Conservation (phyloP, 2,888 invertebrate genomes). For the Drosophila falleni region DNA sequence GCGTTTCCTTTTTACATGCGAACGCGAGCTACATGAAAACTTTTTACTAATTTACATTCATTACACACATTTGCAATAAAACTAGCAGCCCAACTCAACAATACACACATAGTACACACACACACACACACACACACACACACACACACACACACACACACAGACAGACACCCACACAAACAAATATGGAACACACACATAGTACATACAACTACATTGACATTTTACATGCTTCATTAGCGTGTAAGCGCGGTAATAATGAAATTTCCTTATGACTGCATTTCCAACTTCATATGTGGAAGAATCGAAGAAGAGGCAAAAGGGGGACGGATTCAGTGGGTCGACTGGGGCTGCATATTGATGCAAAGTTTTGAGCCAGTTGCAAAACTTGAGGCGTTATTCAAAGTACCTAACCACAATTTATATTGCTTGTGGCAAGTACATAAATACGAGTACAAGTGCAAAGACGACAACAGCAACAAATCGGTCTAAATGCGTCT, state of each 20-base stretch:
- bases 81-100: slow-evolving; percentile 67
- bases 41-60: slow-evolving; percentile 83
- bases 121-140: slow-evolving; percentile 15
- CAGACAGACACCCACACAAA: slow-evolving; percentile 6
- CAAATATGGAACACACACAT: not conserved
- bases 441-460: slow-evolving; percentile 21
- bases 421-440: slow-evolving; percentile 64
- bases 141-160: slow-evolving; percentile 11
- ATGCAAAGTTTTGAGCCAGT: slow-evolving; percentile 68
- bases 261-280: slow-evolving; percentile 81
- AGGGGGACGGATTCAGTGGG: not conserved
- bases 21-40: slow-evolving; percentile 58
- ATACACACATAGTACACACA: slow-evolving; percentile 26
- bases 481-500: not conserved
- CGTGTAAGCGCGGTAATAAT: slow-evolving; percentile 81
- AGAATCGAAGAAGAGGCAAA: not conserved
- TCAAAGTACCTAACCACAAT: slow-evolving; percentile 63
- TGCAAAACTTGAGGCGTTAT: slow-evolving; percentile 70
- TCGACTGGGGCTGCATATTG: slow-evolving; percentile 60
- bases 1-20: slow-evolving; percentile 55
- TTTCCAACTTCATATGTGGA: slow-evolving; percentile 52
- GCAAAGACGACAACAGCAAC: not conserved
- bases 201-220: slow-evolving; percentile 69
- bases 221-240: slow-evolving; percentile 83
- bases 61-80: slow-evolving; percentile 83